Evolutionary conservation across 2,888 invertebrate species (phyloP), one percentile per base, ranked within the genome.

Genomic region (Orthosia gracilis): DNA sequence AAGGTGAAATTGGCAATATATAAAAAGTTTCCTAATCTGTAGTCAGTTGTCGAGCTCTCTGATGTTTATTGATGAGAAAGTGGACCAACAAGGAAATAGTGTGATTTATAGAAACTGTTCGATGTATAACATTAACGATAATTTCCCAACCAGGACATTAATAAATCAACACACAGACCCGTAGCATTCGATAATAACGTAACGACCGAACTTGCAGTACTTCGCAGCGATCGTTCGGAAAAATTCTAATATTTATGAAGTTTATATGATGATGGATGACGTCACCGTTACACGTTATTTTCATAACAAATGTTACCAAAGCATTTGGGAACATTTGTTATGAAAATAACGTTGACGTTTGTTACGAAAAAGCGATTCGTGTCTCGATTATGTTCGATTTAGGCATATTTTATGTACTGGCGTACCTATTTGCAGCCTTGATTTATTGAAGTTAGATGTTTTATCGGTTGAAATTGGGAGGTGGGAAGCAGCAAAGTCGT

Each of bases 171-270:
- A 76, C 62, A 26, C 45, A 23, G 21, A 78, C 13, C n/a, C 15
- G 17, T 17, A 23, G 21, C 82, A 45, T 58, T 59, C 55, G 67
- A 66, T 61, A 65, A 23, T 80, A 81, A 52, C 40, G n/a, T 75
- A 84, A 84, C 82, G 85, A 84, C 55, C 61, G 11, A 81, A 85
- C 23, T 82, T 84, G 18, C 54, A 50, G 26, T 49, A 61, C 73
- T 79, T 79, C 3, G 47, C 31, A 15, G 54, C 76, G 80, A 63
- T 69, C 62, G 68, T 61, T 67, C 65, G 64, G 75, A 81, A 68
- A 84, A 81, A 87, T 87, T 85, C 80, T 83, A 80, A 87, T 87
- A 85, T 87, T 85, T 85, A 85, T 87, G 87, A 87, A 83, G 75
- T 75, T 62, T 78, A 77, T 52, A 64, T 73, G 69, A 85, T 85